Evolutionary conservation across 2,797 vertebrate species (phyloP).

Genomic region (Sebastes matsubarae): DNA sequence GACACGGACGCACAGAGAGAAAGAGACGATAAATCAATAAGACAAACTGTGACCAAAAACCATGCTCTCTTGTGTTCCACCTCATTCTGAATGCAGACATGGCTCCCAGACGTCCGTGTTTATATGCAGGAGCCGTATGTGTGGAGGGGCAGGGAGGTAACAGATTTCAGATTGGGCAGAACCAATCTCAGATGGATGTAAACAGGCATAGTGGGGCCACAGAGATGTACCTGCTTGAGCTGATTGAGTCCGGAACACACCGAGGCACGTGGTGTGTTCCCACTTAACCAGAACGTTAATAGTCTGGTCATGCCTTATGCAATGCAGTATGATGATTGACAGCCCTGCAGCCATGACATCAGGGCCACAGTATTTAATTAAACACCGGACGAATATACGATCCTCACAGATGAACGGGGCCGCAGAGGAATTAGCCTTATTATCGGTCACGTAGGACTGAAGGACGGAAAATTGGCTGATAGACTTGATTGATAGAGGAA

Average conservation of each 20-base stretch:
- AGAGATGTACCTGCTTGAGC: slow-evolving; percentile 5
- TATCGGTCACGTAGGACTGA: slow-evolving; percentile 4
- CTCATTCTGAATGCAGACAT: slow-evolving; percentile 26
- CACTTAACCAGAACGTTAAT: slow-evolving; percentile 13
- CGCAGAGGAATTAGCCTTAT: slow-evolving; percentile 33
- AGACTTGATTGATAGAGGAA: slow-evolving; percentile 7
- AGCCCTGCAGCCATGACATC: slow-evolving; percentile 32
- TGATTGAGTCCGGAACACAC: slow-evolving; percentile 26
- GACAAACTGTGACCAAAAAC: slow-evolving; percentile 23
- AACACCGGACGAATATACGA: slow-evolving; percentile 28
- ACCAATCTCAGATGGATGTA: slow-evolving; percentile 7
- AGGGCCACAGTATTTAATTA: slow-evolving; percentile 45
- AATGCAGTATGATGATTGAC: slow-evolving; percentile 27
- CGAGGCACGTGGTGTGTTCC: neutral
- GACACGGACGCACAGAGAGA: neutral
- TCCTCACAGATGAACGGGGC: neutral
- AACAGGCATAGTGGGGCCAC: neutral
- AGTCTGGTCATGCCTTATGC: slow-evolving; percentile 25
- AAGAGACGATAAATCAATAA: slow-evolving; percentile 8
- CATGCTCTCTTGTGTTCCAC: neutral
- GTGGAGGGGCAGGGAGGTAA: neutral
- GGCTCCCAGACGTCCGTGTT: neutral
- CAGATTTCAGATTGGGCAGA: neutral
- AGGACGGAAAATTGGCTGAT: neutral
- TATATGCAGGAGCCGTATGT: neutral